phyloP scores from a whole-genome alignment of 2,888 invertebrate species.

The Caradrina clavipalpis region DNA sequence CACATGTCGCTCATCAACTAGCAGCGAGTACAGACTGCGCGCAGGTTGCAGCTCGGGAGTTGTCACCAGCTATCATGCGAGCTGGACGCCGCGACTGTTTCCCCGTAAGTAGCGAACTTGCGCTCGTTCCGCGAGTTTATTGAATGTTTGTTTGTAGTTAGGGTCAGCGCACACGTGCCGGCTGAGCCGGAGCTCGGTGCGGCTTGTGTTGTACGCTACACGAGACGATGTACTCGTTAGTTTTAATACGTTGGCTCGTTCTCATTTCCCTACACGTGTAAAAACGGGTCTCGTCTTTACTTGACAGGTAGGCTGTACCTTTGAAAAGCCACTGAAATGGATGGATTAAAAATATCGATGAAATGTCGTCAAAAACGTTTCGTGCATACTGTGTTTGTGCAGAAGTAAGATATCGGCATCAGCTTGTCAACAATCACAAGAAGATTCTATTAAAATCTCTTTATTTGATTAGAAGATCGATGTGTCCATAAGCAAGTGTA shows the following conservation, averaged over 20 bases:
- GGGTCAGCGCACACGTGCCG: background rate
- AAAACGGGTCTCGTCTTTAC: no score
- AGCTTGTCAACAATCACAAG: no score
- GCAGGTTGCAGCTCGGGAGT: background rate
- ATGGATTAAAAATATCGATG: background rate
- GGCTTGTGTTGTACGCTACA: no score
- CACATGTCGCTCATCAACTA: conserved; percentile 4
- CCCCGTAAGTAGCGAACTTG: conserved; percentile 8
- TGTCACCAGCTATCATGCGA: background rate
- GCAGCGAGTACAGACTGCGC: background rate
- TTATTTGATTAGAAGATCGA: background rate
- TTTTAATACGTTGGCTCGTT: no score
- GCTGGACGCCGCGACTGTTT: background rate
- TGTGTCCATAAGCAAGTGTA: background rate
- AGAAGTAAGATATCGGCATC: background rate
- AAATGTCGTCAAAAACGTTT: no score
- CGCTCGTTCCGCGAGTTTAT: background rate
- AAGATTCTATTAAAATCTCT: background rate
- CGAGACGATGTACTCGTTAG: no score
- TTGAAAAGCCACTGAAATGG: background rate
- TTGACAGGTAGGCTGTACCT: no score
- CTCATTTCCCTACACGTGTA: no score
- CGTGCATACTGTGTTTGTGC: background rate
- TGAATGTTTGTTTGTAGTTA: conserved; percentile 11
- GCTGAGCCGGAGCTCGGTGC: no score